These are phyloP conservation scores for Lepisosteus osseus DNA, from an alignment of 2,113 vertebrate genomes.

Conservation along the genomic window DNA sequence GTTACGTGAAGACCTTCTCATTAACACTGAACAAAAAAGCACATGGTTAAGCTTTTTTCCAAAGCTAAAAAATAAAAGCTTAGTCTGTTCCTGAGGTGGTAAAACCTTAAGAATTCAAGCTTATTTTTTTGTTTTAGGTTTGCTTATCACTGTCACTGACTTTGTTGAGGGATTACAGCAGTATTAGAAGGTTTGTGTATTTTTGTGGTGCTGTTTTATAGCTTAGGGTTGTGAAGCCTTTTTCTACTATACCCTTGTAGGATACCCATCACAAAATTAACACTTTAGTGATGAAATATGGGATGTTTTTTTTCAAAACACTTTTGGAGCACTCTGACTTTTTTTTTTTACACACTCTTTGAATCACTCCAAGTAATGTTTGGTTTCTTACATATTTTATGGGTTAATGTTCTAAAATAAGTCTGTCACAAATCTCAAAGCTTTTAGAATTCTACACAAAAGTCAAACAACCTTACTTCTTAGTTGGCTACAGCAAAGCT, in stretches of 20 bases:
- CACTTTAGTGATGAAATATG: not conserved
- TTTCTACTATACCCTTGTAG: not conserved
- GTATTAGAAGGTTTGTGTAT: constrained; percentile 1
- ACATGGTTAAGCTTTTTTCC: no score
- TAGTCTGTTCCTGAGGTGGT: not conserved
- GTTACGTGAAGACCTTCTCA: not conserved
- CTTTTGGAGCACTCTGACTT: constrained; percentile 7
- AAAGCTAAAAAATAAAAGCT: not conserved
- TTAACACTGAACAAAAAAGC: not conserved
- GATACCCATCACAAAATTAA: not conserved
- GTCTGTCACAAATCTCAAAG: not conserved
- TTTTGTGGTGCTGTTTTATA: constrained; percentile 3
- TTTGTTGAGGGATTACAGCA: not conserved
- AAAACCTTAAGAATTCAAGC: not conserved
- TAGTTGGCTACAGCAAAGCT: constrained; percentile 43
- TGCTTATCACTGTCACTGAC: not conserved
- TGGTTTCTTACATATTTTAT: no score
- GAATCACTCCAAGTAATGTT: no score
- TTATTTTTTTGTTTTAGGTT: not conserved
- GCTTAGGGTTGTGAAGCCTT: not conserved
- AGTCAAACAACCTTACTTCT: constrained; percentile 57
- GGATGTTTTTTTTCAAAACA: not conserved
- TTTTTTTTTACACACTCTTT: not conserved
- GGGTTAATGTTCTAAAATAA: not conserved
- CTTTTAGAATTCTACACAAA: constrained; percentile 38